Conservation (phyloP, 2,113 vertebrate genomes). For the Trichomycterus rosablanca region DNA sequence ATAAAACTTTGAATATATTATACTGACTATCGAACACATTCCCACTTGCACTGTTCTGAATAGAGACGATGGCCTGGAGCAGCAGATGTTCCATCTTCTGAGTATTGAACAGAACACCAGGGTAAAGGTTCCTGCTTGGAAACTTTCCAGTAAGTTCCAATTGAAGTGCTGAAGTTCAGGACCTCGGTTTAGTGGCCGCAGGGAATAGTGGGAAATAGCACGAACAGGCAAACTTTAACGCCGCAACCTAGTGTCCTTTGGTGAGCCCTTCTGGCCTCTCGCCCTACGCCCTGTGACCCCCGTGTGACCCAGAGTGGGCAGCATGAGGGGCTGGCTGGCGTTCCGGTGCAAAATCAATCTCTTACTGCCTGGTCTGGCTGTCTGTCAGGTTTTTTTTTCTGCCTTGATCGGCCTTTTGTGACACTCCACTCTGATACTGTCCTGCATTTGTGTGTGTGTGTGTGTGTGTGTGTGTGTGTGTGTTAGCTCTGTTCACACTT, state of each 20-base stretch:
- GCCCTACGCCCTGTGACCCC: slow-evolving; percentile 8
- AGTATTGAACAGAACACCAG: too few relatives aligned
- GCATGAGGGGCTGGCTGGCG: slow-evolving; percentile 34
- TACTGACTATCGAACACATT: not conserved
- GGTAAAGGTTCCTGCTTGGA: too few relatives aligned
- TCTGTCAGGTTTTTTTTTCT: slow-evolving; percentile 15
- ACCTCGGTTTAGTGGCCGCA: too few relatives aligned
- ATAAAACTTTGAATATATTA: not conserved
- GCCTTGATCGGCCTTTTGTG: not conserved
- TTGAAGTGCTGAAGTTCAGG: too few relatives aligned
- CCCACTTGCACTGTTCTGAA: not conserved
- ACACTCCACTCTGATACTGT: slow-evolving; percentile 5
- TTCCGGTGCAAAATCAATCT: slow-evolving; percentile 38
- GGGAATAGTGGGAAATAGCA: too few relatives aligned
- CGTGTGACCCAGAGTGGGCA: slow-evolving; percentile 34
- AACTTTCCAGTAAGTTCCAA: too few relatives aligned
- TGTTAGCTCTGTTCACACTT: too few relatives aligned
- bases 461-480: not conserved
- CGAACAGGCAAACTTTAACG: too few relatives aligned
- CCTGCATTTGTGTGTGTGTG: slow-evolving; percentile 17
- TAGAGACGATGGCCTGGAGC: too few relatives aligned
- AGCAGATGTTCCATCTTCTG: not conserved
- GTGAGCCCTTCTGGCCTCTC: slow-evolving; percentile 7
- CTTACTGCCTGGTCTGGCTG: slow-evolving; percentile 18
- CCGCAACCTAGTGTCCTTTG: too few relatives aligned